phyloP scores from a whole-genome alignment of 2,113 vertebrate species.

The Bujurquina vittata region DNA sequence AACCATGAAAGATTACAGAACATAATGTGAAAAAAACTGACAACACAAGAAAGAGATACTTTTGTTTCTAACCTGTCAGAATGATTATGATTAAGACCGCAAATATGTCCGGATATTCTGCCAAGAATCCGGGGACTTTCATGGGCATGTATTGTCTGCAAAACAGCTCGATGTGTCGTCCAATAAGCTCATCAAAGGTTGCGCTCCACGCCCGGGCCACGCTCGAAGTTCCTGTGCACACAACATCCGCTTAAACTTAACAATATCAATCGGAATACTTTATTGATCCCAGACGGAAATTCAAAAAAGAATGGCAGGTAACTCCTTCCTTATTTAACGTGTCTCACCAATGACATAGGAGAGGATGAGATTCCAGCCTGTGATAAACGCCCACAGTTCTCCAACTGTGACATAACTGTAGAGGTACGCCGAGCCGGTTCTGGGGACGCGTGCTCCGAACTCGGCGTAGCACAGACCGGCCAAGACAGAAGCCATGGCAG shows the following conservation, averaged over 20 bases:
- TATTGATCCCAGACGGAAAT: too few relatives aligned
- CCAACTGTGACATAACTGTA: conserved; percentile 97
- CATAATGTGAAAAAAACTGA: background rate
- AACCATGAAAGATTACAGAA: background rate
- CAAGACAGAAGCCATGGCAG: conserved; percentile 91
- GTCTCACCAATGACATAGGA: conserved; percentile 94
- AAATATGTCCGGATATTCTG: conserved; percentile 92
- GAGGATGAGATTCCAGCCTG: conserved; percentile 97
- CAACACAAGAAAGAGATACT: background rate
- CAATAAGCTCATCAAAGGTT: conserved; percentile 92
- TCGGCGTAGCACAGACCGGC: conserved; percentile 95
- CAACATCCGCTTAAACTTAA: background rate
- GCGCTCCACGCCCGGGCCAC: conserved; percentile 96
- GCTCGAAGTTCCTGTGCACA: conserved; percentile 89
- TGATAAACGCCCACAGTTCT: conserved; percentile 95
- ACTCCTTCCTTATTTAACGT: background rate
- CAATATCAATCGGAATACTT: too few relatives aligned
- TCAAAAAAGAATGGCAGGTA: background rate
- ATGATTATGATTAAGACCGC: conserved; percentile 91
- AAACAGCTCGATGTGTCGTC: conserved; percentile 84
- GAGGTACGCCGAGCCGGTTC: conserved; percentile 94
- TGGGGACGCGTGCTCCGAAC: conserved; percentile 94
- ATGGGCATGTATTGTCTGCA: conserved; percentile 85
- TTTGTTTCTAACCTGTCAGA: conserved; percentile 83
- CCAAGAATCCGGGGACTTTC: conserved; percentile 85